These are phyloP conservation scores for Lacerta viridis DNA, from an alignment of 2,797 vertebrate species.

Conservation along the genomic window DNA sequence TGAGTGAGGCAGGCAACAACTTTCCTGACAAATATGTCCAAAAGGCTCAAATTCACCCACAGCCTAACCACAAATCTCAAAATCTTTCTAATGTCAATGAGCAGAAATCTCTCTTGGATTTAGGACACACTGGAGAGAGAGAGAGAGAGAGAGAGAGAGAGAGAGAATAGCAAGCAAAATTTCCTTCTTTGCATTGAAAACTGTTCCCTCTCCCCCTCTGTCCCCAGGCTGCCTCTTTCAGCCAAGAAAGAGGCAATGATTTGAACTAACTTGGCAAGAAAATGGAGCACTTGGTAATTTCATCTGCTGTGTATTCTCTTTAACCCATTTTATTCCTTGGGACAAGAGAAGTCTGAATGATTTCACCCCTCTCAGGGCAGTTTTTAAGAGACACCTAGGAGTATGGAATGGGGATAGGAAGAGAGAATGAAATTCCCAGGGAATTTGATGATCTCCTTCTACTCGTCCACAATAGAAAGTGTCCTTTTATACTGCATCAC, in stretches of 20 bases:
- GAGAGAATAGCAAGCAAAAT: constrained; percentile 57
- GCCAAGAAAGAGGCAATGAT: constrained; percentile 72
- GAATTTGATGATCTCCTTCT: not conserved
- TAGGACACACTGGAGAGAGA: constrained; percentile 41
- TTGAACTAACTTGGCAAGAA: constrained; percentile 66
- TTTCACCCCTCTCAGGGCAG: not conserved
- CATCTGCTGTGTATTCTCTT: constrained; percentile 57
- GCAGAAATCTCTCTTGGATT: constrained; percentile 52
- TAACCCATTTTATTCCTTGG: constrained; percentile 45
- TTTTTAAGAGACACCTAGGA: not conserved
- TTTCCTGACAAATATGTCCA: constrained; percentile 27
- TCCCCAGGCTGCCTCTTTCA: constrained; percentile 50
- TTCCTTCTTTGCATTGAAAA: constrained; percentile 63
- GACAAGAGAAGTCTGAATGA: accelerated
- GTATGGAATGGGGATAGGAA: not conserved
- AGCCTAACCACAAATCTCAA: constrained; percentile 33
- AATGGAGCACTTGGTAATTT: constrained; percentile 63
- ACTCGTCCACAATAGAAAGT: too few species aligned
- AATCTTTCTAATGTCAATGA: constrained; percentile 53
- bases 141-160: too few species aligned
- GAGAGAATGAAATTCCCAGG: not conserved
- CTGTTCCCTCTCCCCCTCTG: constrained; percentile 62
- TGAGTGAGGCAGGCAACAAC: constrained; percentile 51
- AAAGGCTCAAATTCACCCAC: constrained; percentile 52
- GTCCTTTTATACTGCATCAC: too few species aligned